Base-by-base conservation (phyloP, 2,888 invertebrate genomes). In the Drosophila villosipedis region DNA sequence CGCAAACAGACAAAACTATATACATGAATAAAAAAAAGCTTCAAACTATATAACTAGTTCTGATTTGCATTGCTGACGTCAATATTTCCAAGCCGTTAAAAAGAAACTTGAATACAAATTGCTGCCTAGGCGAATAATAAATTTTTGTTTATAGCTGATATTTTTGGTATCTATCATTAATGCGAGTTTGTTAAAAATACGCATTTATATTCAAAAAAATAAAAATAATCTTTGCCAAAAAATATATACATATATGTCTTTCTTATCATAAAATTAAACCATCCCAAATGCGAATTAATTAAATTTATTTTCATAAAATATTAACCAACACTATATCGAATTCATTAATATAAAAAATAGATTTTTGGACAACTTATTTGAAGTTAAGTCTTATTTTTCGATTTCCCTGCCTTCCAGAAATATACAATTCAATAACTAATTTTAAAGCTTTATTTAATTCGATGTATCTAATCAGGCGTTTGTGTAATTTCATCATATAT, bases 41-140 rank as follows among this genome's bases (percentile, higher is more conserved):
- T 1, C 5, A 66, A 55, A 55, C 16, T 35, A n/a, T 10, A 22
- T n/a, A 30, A 61, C 64, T 63, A 37, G 37, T 64, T 65, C 25
- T 49, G 14, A 63, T 65, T 65, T 63, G 64, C 33, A 30, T 64
- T 47, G 43, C 49, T 65, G 64, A 37, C 64, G 64, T 62, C 33
- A 59, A 50, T 39, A 10, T n/a, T 31, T 14, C 1, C 10, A n/a
- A 22, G 28, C 9, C 6, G 28, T 22, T 4, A 2, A n/a, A 37
- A 19, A 25, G 19, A 35, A n/a, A 49, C 49, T 31, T 43, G n/a
- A n/a, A 37, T 49, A 22, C 9, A 22, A 43, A 68, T 25, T 25
- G 22, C 30, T 37, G 25, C 1, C 16, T 22, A 7, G 33, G 0
- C 35, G 22, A 53, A 30, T 22, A 43, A 30, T 43, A 22, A 25